phyloP scores from a whole-genome alignment of 2,113 vertebrate genomes.

The Triplophysa tibetana region DNA sequence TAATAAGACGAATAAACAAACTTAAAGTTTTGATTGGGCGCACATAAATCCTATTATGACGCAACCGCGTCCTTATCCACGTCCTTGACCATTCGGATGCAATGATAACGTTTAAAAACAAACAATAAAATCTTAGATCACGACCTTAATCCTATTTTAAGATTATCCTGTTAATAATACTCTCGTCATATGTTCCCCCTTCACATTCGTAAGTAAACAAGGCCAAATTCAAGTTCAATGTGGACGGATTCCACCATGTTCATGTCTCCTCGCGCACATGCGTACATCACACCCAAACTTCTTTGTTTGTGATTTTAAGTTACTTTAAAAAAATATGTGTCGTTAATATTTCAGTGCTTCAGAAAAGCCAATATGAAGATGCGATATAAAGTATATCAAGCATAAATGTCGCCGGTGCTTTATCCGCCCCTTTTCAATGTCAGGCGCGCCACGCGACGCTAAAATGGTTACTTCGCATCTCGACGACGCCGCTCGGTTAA shows the following conservation, averaged over 20 bases:
- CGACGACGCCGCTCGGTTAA: background rate
- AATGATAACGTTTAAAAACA: background rate
- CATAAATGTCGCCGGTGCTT: background rate
- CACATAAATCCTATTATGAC: background rate
- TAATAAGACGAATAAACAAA: too few relatives aligned
- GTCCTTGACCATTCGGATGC: slow-evolving; percentile 34
- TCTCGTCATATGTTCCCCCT: background rate
- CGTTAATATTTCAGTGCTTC: background rate
- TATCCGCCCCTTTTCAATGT: background rate
- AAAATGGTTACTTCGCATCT: background rate
- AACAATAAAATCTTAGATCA: background rate
- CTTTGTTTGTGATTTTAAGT: background rate
- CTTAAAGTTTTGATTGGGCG: background rate
- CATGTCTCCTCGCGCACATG: background rate
- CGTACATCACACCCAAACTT: background rate
- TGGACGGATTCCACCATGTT: slow-evolving; percentile 18
- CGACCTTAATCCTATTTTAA: background rate
- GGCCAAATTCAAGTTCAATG: slow-evolving; percentile 9
- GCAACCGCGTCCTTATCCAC: slow-evolving; percentile 30
- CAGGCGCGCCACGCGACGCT: background rate
- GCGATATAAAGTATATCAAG: background rate
- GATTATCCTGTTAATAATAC: background rate
- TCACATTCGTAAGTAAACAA: background rate
- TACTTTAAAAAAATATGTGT: background rate
- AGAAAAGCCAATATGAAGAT: background rate